Conservation (phyloP, 1,140 invertebrate species). For the Papilio polytes region DNA sequence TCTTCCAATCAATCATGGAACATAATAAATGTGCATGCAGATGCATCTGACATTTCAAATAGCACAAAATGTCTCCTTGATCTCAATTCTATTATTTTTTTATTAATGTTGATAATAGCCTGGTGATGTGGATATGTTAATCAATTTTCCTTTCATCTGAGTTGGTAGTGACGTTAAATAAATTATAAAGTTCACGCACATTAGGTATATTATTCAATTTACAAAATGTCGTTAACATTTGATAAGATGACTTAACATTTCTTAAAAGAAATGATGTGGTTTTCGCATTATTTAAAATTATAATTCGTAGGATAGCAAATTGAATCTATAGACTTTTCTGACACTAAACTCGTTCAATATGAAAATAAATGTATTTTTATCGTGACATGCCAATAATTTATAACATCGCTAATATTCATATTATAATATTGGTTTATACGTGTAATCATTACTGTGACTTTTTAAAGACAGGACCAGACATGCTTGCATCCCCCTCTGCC, state of each 20-base stretch:
- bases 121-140: not conserved
- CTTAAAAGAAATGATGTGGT: constrained; percentile 24
- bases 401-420: not conserved
- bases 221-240: constrained; percentile 19
- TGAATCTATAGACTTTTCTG: not conserved
- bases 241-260: constrained; percentile 19
- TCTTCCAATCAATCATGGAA: too few species aligned
- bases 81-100: not conserved
- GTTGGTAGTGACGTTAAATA: not conserved
- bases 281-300: constrained; percentile 17
- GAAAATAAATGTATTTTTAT: not conserved
- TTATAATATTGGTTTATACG: not conserved
- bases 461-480: too few species aligned
- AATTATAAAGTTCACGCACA: constrained; percentile 21
- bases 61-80: not conserved
- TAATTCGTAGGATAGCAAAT: constrained; percentile 1
- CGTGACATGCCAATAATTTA: not conserved
- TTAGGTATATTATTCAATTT: not conserved
- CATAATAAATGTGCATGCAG: too few species aligned
- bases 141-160: not conserved
- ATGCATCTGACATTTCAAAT: constrained; percentile 1
- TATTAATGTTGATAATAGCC: not conserved
- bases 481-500: too few species aligned
- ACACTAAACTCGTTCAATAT: constrained; percentile 11
- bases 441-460: too few species aligned